Evolutionary conservation across 2,888 invertebrate species (phyloP).

Genomic region (Dynastes tityus): DNA sequence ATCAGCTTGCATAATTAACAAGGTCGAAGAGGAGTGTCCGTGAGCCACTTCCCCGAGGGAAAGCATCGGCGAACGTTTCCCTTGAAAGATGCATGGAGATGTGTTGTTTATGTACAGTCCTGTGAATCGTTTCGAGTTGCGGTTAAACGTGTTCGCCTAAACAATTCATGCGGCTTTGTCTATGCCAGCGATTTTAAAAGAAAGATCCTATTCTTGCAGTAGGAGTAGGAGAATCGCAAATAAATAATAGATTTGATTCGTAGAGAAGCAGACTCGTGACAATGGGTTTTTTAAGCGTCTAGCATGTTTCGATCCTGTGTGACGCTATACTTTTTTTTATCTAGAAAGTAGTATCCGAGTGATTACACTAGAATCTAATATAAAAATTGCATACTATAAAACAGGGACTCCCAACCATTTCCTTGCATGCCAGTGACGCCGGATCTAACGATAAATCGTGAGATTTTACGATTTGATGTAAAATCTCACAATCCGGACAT

Average conservation of each 20-base stretch:
- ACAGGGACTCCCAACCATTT: too few relatives aligned
- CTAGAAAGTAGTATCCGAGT: too few relatives aligned
- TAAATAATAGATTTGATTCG: background rate
- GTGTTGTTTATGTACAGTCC: background rate
- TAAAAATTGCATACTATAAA: too few relatives aligned
- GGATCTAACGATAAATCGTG: too few relatives aligned
- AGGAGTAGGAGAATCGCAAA: background rate
- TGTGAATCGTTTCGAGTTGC: background rate
- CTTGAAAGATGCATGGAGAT: conserved; percentile 1
- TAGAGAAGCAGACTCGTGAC: too few relatives aligned
- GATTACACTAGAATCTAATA: too few relatives aligned
- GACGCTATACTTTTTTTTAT: too few relatives aligned
- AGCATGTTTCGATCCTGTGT: background rate
- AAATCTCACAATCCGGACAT: too few relatives aligned
- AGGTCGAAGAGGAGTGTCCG: background rate
- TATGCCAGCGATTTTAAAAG: background rate
- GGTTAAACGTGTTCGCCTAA: conserved; percentile 1
- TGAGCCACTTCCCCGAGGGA: background rate
- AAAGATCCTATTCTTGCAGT: background rate
- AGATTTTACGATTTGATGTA: too few relatives aligned
- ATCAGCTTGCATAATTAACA: background rate
- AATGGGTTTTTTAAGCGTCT: background rate
- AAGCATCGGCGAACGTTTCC: background rate
- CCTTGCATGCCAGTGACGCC: too few relatives aligned
- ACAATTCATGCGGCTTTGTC: conserved; percentile 5